These are phyloP conservation scores for Lerista edwardsae DNA, from an alignment of 2,797 vertebrate species.

Conservation along the genomic window DNA sequence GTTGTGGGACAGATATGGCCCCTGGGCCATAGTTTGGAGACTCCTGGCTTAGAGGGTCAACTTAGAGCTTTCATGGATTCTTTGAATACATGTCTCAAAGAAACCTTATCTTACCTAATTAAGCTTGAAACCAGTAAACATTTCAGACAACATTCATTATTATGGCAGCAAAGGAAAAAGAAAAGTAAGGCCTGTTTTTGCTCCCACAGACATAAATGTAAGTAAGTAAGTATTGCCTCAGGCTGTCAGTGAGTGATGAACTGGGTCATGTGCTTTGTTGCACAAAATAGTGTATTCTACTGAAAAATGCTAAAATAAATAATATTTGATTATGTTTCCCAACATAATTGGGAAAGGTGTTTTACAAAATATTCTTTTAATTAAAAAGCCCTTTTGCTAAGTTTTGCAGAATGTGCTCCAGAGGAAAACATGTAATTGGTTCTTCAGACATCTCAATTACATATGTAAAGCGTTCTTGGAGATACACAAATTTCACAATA, in stretches of 20 bases:
- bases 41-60: background rate
- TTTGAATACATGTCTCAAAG: background rate
- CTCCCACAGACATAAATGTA: background rate
- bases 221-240: constrained; percentile 23
- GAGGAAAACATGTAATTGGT: constrained; percentile 30
- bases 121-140: constrained; percentile 46
- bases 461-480: constrained; percentile 43
- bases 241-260: constrained; percentile 40
- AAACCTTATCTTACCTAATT: constrained; percentile 50
- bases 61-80: background rate
- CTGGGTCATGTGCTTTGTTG: constrained; percentile 26
- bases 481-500: constrained; percentile 44
- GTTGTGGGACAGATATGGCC: too few relatives aligned
- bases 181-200: background rate
- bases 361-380: constrained; percentile 52
- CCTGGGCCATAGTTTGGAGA: too few relatives aligned
- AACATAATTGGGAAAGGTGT: background rate
- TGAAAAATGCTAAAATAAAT: constrained; percentile 22
- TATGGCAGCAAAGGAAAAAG: background rate
- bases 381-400: constrained; percentile 43
- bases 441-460: constrained; percentile 32
- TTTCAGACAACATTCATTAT: constrained; percentile 30
- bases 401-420: constrained; percentile 53
- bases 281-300: background rate
- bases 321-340: background rate